Conservation (phyloP, 92 coral and sea anemone species). For the Pocillopora meandrina region DNA sequence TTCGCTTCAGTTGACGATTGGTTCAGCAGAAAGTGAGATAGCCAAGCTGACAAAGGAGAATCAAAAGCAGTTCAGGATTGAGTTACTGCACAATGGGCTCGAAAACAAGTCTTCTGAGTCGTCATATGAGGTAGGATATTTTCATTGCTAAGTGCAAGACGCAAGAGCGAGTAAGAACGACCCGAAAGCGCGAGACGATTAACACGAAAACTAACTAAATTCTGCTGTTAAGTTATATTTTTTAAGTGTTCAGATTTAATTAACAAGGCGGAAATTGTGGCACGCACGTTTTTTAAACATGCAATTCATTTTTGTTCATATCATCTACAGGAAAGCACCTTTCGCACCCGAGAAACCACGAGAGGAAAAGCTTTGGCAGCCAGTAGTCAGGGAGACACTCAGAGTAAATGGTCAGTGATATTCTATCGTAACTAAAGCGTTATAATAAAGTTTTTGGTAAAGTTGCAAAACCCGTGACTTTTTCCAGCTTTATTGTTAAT, state of each 20-base stretch:
- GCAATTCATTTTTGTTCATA: not conserved
- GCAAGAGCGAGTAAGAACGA: too few relatives aligned
- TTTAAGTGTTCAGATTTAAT: too few relatives aligned
- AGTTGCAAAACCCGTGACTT: too few relatives aligned
- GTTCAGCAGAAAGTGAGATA: not conserved
- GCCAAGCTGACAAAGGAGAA: constrained; percentile 2
- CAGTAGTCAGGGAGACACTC: not conserved
- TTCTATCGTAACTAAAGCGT: not conserved
- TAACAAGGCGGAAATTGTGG: not conserved
- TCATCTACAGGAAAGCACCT: not conserved
- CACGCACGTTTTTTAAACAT: not conserved
- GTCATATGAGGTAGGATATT: not conserved
- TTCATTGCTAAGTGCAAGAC: not conserved
- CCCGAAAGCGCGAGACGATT: not conserved
- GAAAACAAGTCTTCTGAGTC: not conserved
- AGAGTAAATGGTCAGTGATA: constrained; percentile 9
- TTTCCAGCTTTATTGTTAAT: too few relatives aligned
- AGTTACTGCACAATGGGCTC: not conserved
- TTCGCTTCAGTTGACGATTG: not conserved
- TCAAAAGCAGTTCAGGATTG: not conserved
- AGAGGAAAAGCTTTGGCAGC: not conserved
- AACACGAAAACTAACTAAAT: not conserved
- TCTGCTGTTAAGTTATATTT: too few relatives aligned
- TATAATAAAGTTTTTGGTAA: too few relatives aligned
- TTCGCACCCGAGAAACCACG: not conserved